Percentiles rank a stretch among this genome's conserved stretches.
phyloP scores from a whole-genome alignment of 2,888 invertebrate species.

The Melinopterus prodromus region DNA sequence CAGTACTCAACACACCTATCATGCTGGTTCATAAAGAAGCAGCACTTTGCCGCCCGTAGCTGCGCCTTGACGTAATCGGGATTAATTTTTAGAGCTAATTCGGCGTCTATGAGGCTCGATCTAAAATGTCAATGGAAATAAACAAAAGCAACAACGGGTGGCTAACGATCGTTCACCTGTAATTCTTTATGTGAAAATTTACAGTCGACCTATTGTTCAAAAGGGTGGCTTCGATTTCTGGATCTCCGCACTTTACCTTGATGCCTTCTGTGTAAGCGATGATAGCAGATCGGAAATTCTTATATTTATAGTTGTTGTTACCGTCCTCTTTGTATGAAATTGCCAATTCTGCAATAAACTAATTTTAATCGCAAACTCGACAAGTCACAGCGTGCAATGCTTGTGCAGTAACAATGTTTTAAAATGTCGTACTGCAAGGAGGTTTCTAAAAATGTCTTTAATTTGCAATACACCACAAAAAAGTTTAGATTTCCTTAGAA shows the following conservation, averaged over 20 bases:
- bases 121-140: slow-evolving; percentile 51
- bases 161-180: slow-evolving; percentile 61
- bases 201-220: slow-evolving; percentile 93
- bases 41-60: slow-evolving; percentile 78
- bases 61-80: slow-evolving; percentile 81
- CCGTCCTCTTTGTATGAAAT: slow-evolving; percentile 94
- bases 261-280: slow-evolving; percentile 87
- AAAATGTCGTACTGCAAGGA: no score
- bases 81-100: slow-evolving; percentile 78
- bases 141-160: not conserved
- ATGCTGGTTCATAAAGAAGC: slow-evolving; percentile 71
- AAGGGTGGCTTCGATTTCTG: slow-evolving; percentile 79
- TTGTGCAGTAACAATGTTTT: no score
- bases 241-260: slow-evolving; percentile 72
- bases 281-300: slow-evolving; percentile 90
- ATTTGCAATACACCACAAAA: no score
- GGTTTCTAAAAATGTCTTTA: no score
- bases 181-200: slow-evolving; percentile 85
- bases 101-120: slow-evolving; percentile 82
- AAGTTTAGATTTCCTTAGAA: no score
- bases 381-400: not conserved
- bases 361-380: slow-evolving; percentile 26
- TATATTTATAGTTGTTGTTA: slow-evolving; percentile 92
- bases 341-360: slow-evolving; percentile 73
- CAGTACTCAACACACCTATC: slow-evolving; percentile 78